Base-by-base conservation (phyloP, 64 coral and sea anemone genomes). In the Porites australiensis region DNA sequence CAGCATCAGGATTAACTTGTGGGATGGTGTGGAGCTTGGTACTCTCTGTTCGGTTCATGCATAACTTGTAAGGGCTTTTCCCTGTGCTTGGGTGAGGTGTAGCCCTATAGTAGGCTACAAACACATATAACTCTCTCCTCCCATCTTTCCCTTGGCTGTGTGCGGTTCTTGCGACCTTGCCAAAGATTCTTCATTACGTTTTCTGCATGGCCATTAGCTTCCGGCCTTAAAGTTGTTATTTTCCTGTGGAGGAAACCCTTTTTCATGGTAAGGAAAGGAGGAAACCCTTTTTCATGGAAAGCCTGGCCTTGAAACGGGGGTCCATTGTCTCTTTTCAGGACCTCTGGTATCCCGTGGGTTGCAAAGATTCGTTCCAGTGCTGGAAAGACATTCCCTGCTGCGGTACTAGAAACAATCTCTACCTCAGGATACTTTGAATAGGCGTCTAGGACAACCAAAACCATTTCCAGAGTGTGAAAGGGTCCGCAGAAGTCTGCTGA, bases 401-500 rank as follows among this genome's bases (percentile, higher is more conserved):
- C 61, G 3, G 44, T 53, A 6, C 69, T 77, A 3, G 23, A 54
- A 9, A 78, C 21, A 20, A 90, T 77, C 59, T 83, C 94, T 62
- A 92, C 89, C 52, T 82, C 69, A 3, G 89, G 85, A 64, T 88
- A 96, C 67, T 86, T 57, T 19, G 76, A 92, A 19, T 92, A 88
- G n/a, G 87, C 89, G 10, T 83, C 89, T 13, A 79, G 64, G 37
- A 88, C 16, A 46, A 83, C 77, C 15, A 95, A 57, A 13, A 91
- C 48, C 43, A 57, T 53, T 63, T 88, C 94, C 46, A 75, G 69
- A 44, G 77, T 67, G 6, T 76, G 49, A 43, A 95, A 69, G 11
- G 89, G 89, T 13, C 94, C 77, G 16, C 74, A 88, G 43, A 91
- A 95, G 70, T 95, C 94, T 11, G 79, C 64, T 22, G 57, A 70